Evolutionary conservation across 2,888 invertebrate genomes (phyloP).

Genomic region (Drosophila suboccidentalis): DNA sequence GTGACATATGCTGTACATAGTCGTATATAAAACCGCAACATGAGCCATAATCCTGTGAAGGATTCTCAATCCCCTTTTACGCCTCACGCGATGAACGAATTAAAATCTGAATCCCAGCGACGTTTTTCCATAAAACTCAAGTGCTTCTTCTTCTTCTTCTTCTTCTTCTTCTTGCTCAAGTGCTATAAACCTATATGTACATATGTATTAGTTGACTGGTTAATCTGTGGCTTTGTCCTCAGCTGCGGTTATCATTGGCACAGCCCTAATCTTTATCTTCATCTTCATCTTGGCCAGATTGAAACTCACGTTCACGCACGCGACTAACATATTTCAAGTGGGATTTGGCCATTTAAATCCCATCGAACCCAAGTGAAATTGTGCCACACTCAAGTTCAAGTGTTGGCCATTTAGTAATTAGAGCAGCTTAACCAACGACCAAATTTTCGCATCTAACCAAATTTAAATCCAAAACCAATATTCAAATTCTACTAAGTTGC

Average conservation of each 20-base stretch:
- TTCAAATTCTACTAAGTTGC: background rate
- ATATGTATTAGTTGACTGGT: conserved; percentile 36
- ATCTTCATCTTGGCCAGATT: conserved; percentile 30
- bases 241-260: conserved; percentile 56
- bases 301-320: conserved; percentile 67
- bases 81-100: conserved; percentile 59
- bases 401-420: conserved; percentile 62
- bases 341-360: conserved; percentile 44
- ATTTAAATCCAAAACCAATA: background rate
- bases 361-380: conserved; percentile 12
- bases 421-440: conserved; percentile 48
- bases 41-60: conserved; percentile 50
- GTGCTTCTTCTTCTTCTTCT: conserved; percentile 7
- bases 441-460: conserved; percentile 7
- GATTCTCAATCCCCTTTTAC: conserved; percentile 47
- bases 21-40: conserved; percentile 53
- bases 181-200: conserved; percentile 38
- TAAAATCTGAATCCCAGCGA: conserved; percentile 47
- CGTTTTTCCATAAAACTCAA: conserved; percentile 58
- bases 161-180: conserved; percentile 41
- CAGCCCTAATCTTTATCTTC: conserved; percentile 55
- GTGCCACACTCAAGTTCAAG: conserved; percentile 34
- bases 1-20: conserved; percentile 24
- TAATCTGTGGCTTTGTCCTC: conserved; percentile 65
- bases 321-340: conserved; percentile 63